Conservation (phyloP, 2,113 vertebrate species). For the Myiozetetes cayanensis region DNA sequence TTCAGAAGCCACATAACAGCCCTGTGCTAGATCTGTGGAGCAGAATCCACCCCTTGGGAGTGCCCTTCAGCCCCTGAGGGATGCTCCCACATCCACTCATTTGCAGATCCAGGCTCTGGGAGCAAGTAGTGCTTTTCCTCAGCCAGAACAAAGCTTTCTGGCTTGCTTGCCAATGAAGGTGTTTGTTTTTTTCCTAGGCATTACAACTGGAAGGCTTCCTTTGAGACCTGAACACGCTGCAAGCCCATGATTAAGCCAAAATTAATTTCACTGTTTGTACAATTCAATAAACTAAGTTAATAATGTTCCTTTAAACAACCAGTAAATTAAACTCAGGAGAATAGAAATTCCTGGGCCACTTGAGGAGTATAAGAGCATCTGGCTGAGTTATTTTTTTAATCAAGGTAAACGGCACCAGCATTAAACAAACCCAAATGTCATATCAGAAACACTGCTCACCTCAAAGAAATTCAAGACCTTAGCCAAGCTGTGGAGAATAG, state of each 20-base stretch:
- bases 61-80: background rate
- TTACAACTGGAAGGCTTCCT: background rate
- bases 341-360: background rate
- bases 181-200: background rate
- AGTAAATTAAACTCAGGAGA: background rate
- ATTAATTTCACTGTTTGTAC: background rate
- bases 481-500: conserved; percentile 89
- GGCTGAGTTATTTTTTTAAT: background rate
- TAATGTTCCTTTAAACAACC: background rate
- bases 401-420: background rate
- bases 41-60: background rate
- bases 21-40: background rate
- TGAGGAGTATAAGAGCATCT: background rate
- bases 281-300: background rate
- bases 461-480: conserved; percentile 91
- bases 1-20: background rate
- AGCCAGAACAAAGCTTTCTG: background rate
- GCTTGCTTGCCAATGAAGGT: background rate
- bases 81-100: background rate
- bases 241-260: background rate
- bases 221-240: background rate
- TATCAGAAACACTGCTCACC: conserved; percentile 74
- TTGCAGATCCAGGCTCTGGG: background rate
- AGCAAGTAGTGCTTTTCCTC: background rate
- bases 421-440: background rate